Evolutionary conservation across 2,888 invertebrate genomes (phyloP).

Genomic region (Brenthis hecate): DNA sequence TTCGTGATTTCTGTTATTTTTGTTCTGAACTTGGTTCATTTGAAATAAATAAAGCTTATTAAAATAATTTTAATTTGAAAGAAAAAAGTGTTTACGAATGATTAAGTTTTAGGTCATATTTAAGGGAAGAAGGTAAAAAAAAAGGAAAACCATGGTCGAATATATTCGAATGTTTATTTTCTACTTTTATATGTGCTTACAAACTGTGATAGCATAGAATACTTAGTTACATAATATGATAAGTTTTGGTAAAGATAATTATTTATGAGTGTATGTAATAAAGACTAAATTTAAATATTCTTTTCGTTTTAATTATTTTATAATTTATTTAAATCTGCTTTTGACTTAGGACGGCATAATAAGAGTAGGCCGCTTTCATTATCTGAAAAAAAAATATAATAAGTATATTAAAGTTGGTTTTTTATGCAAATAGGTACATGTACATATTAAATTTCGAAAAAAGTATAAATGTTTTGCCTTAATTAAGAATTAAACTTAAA

Average conservation of each 20-base stretch:
- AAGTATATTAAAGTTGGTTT: too few species aligned
- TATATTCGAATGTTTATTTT: conserved; percentile 27
- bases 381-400: conserved; percentile 66
- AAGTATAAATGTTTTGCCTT: too few species aligned
- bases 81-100: not conserved
- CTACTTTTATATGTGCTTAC: conserved; percentile 34
- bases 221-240: conserved; percentile 21
- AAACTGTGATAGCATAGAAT: conserved; percentile 77
- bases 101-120: conserved; percentile 5
- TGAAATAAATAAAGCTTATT: too few species aligned
- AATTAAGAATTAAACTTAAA: too few species aligned
- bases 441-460: too few species aligned
- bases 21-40: too few species aligned
- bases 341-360: conserved; percentile 66
- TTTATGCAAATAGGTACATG: too few species aligned
- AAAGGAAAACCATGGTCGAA: not conserved
- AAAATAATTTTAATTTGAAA: not conserved
- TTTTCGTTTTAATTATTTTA: conserved; percentile 31
- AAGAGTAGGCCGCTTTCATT: conserved; percentile 71
- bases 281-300: conserved; percentile 19
- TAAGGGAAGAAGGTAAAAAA: conserved; percentile 3
- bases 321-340: conserved; percentile 47
- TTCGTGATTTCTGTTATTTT: too few species aligned
- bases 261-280: conserved; percentile 30
- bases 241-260: conserved; percentile 9